Evolutionary conservation across 2,113 vertebrate genomes (phyloP).

Genomic region (Daubentonia madagascariensis): DNA sequence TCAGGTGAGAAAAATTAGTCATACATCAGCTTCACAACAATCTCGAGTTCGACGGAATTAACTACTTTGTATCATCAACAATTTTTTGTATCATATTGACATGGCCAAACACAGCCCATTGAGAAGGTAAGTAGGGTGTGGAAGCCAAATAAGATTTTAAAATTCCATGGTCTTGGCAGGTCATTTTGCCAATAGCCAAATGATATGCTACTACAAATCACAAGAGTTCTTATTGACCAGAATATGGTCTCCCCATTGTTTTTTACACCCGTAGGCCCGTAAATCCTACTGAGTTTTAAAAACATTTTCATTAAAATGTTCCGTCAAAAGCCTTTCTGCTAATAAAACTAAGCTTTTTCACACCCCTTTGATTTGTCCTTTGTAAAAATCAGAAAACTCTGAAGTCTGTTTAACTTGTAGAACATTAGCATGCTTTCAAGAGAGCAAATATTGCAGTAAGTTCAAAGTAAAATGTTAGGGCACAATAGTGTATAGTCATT

Average conservation of each 20-base stretch:
- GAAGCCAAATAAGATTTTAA: conserved; percentile 39
- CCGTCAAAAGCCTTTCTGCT: conserved; percentile 21
- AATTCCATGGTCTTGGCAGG: not conserved
- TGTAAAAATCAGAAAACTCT: conserved; percentile 51
- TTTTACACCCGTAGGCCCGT: conserved; percentile 9
- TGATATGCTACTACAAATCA: conserved; percentile 2
- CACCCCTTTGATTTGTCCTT: conserved; percentile 1
- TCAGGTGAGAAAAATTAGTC: not conserved
- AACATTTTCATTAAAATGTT: conserved; percentile 35
- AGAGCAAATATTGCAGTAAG: conserved; percentile 50
- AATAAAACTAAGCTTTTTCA: conserved; percentile 38
- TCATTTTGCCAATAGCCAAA: conserved; percentile 30
- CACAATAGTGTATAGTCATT: conserved; percentile 36
- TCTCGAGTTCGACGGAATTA: not conserved
- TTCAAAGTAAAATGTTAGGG: conserved; percentile 61
- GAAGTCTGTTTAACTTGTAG: conserved; percentile 62
- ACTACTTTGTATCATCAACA: not conserved
- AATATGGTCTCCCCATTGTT: not conserved
- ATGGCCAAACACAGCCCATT: not conserved
- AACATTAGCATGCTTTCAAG: conserved; percentile 57
- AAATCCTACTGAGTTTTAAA: conserved; percentile 4
- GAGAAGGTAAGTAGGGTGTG: not conserved
- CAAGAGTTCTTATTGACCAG: not conserved
- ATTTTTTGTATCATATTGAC: not conserved
- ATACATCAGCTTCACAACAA: not conserved